A percentile compares a stretch with the other conserved stretches of the same genome.
phyloP scores from a whole-genome alignment of 2,113 vertebrate species.

The Anser cygnoides region DNA sequence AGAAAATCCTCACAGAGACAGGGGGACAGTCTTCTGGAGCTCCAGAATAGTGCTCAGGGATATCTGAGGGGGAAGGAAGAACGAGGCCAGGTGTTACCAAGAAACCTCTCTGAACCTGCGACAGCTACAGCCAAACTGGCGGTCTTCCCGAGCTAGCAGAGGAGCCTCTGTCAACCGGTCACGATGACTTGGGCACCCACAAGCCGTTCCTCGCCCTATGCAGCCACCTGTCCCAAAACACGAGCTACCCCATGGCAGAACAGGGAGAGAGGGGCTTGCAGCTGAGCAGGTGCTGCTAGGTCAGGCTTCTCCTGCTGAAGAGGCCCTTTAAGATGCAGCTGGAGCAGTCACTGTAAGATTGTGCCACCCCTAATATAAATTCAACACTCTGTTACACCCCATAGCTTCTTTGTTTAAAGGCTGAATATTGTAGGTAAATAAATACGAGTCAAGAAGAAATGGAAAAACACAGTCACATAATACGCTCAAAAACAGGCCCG shows the following conservation, averaged over 20 bases:
- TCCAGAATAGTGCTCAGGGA: background rate
- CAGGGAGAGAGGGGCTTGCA: accelerated
- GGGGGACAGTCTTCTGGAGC: background rate
- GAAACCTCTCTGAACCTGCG: background rate
- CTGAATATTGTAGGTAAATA: background rate
- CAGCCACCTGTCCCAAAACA: background rate
- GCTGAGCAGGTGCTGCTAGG: background rate
- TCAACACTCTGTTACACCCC: background rate
- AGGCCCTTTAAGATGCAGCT: background rate
- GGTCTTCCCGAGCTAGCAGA: background rate
- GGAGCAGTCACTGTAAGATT: background rate
- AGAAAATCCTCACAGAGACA: background rate
- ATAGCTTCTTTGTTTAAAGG: background rate
- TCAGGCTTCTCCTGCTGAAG: background rate
- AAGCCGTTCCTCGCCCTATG: background rate
- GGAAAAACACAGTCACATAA: background rate
- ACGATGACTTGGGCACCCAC: background rate
- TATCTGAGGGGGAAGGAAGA: background rate
- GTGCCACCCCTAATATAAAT: background rate
- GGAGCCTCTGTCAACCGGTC: background rate
- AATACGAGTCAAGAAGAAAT: background rate
- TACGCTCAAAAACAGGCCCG: background rate
- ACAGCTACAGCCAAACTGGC: background rate
- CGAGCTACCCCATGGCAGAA: background rate
- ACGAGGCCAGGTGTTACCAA: background rate